These are phyloP conservation scores for Meiosimyza decipiens DNA, from an alignment of 2,888 invertebrate species.

Conservation along the genomic window DNA sequence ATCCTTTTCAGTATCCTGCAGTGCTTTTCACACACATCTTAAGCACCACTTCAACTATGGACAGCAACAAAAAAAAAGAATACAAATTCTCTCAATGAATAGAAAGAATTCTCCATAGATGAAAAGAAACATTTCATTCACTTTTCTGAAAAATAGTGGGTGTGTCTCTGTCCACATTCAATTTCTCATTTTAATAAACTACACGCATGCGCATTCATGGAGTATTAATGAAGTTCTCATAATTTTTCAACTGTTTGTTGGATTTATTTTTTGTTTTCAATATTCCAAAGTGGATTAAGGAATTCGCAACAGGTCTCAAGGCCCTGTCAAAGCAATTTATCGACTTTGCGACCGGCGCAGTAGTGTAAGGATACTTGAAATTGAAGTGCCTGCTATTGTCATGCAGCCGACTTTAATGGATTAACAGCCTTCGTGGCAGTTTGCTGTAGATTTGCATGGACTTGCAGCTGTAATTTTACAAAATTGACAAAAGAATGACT, in stretches of 20 bases:
- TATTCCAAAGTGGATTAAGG: slow-evolving; percentile 25
- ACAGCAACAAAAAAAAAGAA: not conserved
- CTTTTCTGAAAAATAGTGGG: not conserved
- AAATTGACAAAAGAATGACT: slow-evolving; percentile 9
- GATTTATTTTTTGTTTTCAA: too few species aligned
- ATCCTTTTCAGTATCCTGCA: slow-evolving; percentile 9
- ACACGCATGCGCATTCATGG: slow-evolving; percentile 7
- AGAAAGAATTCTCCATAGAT: not conserved
- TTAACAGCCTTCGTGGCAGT: slow-evolving; percentile 5
- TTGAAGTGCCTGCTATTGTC: slow-evolving; percentile 14
- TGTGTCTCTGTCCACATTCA: not conserved
- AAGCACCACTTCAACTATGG: not conserved
- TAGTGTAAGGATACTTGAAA: not conserved
- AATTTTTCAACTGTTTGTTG: slow-evolving; percentile 16
- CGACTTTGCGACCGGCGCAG: not conserved
- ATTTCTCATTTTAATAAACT: slow-evolving; percentile 2
- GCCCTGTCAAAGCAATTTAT: not conserved
- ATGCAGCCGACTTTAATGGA: slow-evolving; percentile 6
- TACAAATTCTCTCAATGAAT: too few species aligned
- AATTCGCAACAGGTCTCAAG: slow-evolving; percentile 31
- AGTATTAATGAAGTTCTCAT: slow-evolving; percentile 27
- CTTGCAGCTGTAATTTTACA: not conserved
- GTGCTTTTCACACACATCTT: not conserved
- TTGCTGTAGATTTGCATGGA: not conserved
- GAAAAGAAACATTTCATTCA: not conserved